Evolutionary conservation across 2,888 invertebrate genomes (phyloP), one percentile per base, ranked within the genome.

Genomic region (Andrena bicolor): DNA sequence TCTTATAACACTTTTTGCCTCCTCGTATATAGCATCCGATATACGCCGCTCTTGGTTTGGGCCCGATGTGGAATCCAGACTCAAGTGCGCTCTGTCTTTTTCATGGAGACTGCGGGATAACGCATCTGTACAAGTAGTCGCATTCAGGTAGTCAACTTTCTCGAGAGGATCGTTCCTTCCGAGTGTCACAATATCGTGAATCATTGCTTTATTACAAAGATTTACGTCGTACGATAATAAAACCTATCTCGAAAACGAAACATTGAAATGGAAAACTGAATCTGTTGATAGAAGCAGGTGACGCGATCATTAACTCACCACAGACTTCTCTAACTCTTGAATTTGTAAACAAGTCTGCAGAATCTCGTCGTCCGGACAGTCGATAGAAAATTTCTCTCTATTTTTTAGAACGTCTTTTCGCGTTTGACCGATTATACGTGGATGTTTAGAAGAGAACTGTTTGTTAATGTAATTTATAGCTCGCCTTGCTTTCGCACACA

Each of bases 341-440:
- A 94, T 93, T 85, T 94, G 94, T 58, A 94, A 83, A 85, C 94
- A 94, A 49, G 94, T 94, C 83, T 94, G 94, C 28, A 95, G 85
- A 71, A 95, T 94, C 68, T 93, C 92, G 82, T 95, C 95, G 89
- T 95, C 95, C 64, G 94, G 94, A 83, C 93, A 94, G 48, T 92
- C 92, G 0, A 84, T 48, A 0, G 76, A 78, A 75, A 91, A 93
- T 79, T 84, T 88, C 49, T 86, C 64, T 82, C 89, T 91, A 77
- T 93, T 93, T 60, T 82, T 83, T 20, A 79, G 70, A 28, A 91
- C 91, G 13, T 94, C 93, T 66, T 84, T 86, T 20, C 91, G 90
- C 3, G 91, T 92, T 88, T 94, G 94, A 30, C 93, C 93, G 65
- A 93, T 83, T 28, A 94, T 65, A 49, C 91, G 90, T 56, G 94